Evolutionary conservation across 2,888 invertebrate species (phyloP).

Genomic region (Taphrorychus bicolor): DNA sequence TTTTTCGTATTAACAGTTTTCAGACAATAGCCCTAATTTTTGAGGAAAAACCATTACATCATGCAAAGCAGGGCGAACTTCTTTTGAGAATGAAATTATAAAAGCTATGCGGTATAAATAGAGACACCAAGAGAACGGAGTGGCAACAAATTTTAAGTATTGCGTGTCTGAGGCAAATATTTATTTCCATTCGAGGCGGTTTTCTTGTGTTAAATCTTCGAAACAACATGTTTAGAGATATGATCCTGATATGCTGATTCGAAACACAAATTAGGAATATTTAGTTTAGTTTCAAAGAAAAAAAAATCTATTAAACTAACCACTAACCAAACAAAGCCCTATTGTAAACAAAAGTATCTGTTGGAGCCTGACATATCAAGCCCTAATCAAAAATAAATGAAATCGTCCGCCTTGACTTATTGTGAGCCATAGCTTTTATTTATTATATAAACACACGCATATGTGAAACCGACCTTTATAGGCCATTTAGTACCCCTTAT

Average conservation of each 20-base stretch:
- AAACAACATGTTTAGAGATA: conserved; percentile 28
- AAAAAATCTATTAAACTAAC: not conserved
- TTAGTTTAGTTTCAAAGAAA: not conserved
- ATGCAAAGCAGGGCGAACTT: conserved; percentile 18
- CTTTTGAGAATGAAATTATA: conserved; percentile 17
- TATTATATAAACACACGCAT: conserved; percentile 13
- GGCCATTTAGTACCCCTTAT: not conserved
- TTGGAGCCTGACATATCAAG: not conserved
- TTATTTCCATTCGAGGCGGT: conserved; percentile 29
- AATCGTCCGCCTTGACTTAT: conserved; percentile 16
- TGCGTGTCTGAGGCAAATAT: conserved; percentile 28
- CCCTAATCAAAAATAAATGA: conserved; percentile 13
- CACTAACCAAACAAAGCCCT: not conserved
- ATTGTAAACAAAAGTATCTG: not conserved
- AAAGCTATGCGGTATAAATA: conserved; percentile 27
- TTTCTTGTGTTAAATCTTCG: conserved; percentile 25
- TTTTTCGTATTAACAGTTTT: too few relatives aligned
- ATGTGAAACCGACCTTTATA: conserved; percentile 2
- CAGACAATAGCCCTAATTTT: conserved; percentile 11
- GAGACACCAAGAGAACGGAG: conserved; percentile 16
- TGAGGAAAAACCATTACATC: conserved; percentile 15
- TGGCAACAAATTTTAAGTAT: conserved; percentile 30
- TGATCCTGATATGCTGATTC: conserved; percentile 10
- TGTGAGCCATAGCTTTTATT: conserved; percentile 3
- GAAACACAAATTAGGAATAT: conserved; percentile 14